These are phyloP conservation scores for Pyrgus malvae DNA, from an alignment of 2,888 invertebrate species.

Conservation along the genomic window DNA sequence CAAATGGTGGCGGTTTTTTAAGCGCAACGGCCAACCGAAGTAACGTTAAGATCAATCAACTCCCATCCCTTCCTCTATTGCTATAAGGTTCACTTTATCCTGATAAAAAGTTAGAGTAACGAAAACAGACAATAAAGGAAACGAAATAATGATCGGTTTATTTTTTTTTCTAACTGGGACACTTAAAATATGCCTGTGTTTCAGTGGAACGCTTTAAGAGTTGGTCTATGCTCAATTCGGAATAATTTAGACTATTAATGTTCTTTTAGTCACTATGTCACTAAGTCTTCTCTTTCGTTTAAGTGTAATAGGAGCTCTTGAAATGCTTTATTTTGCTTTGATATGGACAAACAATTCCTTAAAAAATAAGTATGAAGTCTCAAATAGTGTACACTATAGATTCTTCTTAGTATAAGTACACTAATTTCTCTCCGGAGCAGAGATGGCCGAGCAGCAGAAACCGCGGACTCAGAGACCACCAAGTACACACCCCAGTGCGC, in stretches of 20 bases:
- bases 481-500: no score
- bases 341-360: no score
- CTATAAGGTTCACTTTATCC: slow-evolving; percentile 36
- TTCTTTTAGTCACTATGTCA: not conserved
- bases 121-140: slow-evolving; percentile 11
- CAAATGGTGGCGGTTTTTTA: slow-evolving; percentile 79
- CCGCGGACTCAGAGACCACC: no score
- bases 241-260: not conserved
- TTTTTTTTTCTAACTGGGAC: not conserved
- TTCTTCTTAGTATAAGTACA: no score
- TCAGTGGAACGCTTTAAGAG: not conserved
- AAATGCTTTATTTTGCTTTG: no score
- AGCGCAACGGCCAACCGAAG: slow-evolving; percentile 63
- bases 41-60: slow-evolving; percentile 38
- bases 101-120: slow-evolving; percentile 19
- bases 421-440: no score
- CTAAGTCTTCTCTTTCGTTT: not conserved
- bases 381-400: no score
- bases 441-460: no score
- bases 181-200: slow-evolving; percentile 3
- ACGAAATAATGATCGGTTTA: slow-evolving; percentile 14
- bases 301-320: not conserved
- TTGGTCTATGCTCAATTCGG: not conserved
- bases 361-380: no score
- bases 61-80: slow-evolving; percentile 33